Evolutionary conservation across 2,888 invertebrate species (phyloP), one percentile per base, ranked within the genome.

Genomic region (Agapostemon virescens): DNA sequence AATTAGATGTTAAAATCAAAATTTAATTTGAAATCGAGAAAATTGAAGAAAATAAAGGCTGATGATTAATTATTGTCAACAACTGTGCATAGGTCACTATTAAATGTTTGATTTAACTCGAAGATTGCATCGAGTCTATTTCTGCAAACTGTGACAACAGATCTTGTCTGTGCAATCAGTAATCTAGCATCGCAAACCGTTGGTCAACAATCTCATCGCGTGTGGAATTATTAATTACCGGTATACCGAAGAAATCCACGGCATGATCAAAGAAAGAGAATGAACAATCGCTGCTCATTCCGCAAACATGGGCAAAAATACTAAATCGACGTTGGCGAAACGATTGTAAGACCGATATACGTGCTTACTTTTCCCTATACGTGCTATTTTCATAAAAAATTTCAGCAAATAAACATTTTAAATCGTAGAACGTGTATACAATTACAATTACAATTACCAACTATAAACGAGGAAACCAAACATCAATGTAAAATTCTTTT

Each of bases 221-320:
- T 5, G 26, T 42, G 33, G 74, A 71, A 69, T 55, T 38, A 26
- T 75, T 61, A 79, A 70, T 61, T 67, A 38, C 26, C 36, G 0
- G 40, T 68, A 55, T 23, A 23, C 52, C 23, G 23, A 52, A 23
- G 55, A 33, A 68, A 66, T 63, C 61, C 58, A 4, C 26, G 13
- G 20, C 40, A 23, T 23, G 23, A 23, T 23, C 23, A 3, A n/a
- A 52, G 2, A 3, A 23, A 52, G 9, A 7, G 45, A 45, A 45
- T 45, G 20, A 45, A 45, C 23, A 52, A 52, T 52, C 23, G 52
- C 23, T 13, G 52, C 23, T 52, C 52, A 11, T 23, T 52, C 4
- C 52, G 13, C 52, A 52, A 23, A 11, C 52, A 23, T 23, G 52
- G 4, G 13, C 52, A n/a, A 52, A 52, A n/a, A n/a, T n/a, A n/a